phyloP scores from a whole-genome alignment of 1,140 invertebrate genomes.

The Drosophila arizonae region DNA sequence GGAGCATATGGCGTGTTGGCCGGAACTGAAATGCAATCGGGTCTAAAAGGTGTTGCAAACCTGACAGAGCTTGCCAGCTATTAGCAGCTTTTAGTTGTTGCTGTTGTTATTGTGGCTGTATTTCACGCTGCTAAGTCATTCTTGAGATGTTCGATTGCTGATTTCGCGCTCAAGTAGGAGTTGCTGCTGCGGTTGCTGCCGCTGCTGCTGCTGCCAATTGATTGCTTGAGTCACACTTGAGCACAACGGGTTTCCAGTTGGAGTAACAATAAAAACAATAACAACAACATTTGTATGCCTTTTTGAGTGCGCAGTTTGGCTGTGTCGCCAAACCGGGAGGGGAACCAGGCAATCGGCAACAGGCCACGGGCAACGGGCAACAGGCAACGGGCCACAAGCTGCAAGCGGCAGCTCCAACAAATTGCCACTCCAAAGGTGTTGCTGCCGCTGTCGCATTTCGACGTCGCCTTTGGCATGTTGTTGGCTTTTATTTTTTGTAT shows the following conservation, averaged over 20 bases:
- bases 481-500: slow-evolving; percentile 41
- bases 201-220: slow-evolving; percentile 59
- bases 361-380: slow-evolving; percentile 8
- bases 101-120: slow-evolving; percentile 19
- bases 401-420: slow-evolving; percentile 64
- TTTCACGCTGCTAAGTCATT: slow-evolving; percentile 76
- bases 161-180: slow-evolving; percentile 66
- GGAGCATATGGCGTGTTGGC: slow-evolving; percentile 34
- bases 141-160: slow-evolving; percentile 71
- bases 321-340: slow-evolving; percentile 65
- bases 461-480: slow-evolving; percentile 43
- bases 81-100: slow-evolving; percentile 56
- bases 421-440: slow-evolving; percentile 81
- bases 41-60: slow-evolving; percentile 65
- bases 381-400: slow-evolving; percentile 31
- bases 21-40: slow-evolving; percentile 62
- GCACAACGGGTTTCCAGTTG: slow-evolving; percentile 64
- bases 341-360: slow-evolving; percentile 17
- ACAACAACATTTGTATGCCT: slow-evolving; percentile 25
- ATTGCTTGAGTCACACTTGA: slow-evolving; percentile 76
- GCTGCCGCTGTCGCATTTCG: slow-evolving; percentile 60
- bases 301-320: slow-evolving; percentile 52
- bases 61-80: slow-evolving; percentile 48
- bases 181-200: not conserved
- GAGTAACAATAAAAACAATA: slow-evolving; percentile 11